These are phyloP conservation scores for Contarinia nasturtii DNA, from an alignment of 1,140 invertebrate genomes.

Conservation along the genomic window DNA sequence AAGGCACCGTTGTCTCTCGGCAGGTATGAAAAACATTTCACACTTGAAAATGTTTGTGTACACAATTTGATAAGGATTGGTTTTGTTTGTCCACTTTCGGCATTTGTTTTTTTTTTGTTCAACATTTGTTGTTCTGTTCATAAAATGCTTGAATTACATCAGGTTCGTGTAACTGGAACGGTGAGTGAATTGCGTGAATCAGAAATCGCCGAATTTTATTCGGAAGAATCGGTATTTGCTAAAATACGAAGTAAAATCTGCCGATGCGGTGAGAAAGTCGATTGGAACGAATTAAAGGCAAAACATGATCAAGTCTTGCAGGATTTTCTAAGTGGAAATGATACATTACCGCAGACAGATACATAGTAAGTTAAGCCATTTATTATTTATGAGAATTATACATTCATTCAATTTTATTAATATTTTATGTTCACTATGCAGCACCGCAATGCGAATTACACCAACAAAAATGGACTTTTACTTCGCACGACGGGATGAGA, in stretches of 20 bases:
- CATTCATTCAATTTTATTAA: background rate
- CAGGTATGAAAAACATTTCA: slow-evolving; percentile 7
- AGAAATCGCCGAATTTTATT: slow-evolving; percentile 11
- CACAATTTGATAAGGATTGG: too few relatives aligned
- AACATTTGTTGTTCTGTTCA: background rate
- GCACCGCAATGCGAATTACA: slow-evolving; percentile 15
- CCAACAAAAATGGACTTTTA: slow-evolving; percentile 16
- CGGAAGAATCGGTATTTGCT: slow-evolving; percentile 10
- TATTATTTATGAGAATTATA: background rate
- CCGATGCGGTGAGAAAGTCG: slow-evolving; percentile 13
- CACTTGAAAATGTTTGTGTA: too few relatives aligned
- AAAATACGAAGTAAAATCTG: slow-evolving; percentile 14
- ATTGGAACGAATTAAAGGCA: slow-evolving; percentile 9
- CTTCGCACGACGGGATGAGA: slow-evolving; percentile 8
- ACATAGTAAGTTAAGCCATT: slow-evolving; percentile 10
- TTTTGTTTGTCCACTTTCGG: too few relatives aligned
- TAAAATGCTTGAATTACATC: background rate
- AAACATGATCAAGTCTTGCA: slow-evolving; percentile 10
- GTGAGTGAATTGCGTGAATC: slow-evolving; percentile 11
- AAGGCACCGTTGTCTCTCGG: slow-evolving; percentile 6
- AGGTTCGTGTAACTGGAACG: slow-evolving; percentile 10
- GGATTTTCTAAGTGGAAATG: slow-evolving; percentile 6
- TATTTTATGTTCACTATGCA: slow-evolving; percentile 1
- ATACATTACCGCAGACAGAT: slow-evolving; percentile 8
- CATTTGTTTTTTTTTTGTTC: background rate